Base-by-base conservation (phyloP, 2,113 vertebrate genomes). In the Semnopithecus entellus region DNA sequence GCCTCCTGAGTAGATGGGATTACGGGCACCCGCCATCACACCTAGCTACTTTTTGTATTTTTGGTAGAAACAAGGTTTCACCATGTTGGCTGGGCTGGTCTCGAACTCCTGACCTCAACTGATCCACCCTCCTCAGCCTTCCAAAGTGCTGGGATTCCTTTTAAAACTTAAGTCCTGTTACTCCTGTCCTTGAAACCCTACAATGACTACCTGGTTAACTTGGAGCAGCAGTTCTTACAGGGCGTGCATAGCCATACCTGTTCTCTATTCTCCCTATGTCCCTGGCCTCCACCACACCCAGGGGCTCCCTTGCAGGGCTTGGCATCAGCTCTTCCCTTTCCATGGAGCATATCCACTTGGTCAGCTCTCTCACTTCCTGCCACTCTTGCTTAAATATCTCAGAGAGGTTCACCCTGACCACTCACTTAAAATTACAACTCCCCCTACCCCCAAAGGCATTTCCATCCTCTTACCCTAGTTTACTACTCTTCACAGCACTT, bases 221-320 rank as follows among this genome's bases (percentile, higher is more conserved):
- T 25, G 3, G 8, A n/a, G 8, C 2, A 1, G 30, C 50, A 43
- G 30, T 30, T 68, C 78, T 64, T 4, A 25, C 43, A 35, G 22
- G 43, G 3, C 1, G 6, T 38, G 4, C 0, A 0, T 40, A n/a
- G 52, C 50, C 0, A 2, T 3, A 0, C 32, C 25, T 32, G 9
- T 22, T n/a, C 78, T 59, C 52, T 35, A 4, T 23, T 50, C 25
- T 18, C 59, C 45, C 61, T 27, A 0, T 8, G 25, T 8, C 25
- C 25, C 72, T 23, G 9, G 18, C n/a, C n/a, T 20, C 32, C 61
- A 78, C 59, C 50, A 45, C 5, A 8, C 38, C 6, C 35, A n/a
- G 57, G 23, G 27, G 55, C 35, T 55, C 48, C 72, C 45, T 52
- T 13, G 1, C 2, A 10, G 14, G 32, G 18, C 40, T 32, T 50